Percentiles rank a stretch among this genome's conserved stretches.
These are phyloP conservation scores for Lepeophtheirus nordmannii DNA, from an alignment of 2,888 invertebrate genomes.

Conservation along the genomic window DNA sequence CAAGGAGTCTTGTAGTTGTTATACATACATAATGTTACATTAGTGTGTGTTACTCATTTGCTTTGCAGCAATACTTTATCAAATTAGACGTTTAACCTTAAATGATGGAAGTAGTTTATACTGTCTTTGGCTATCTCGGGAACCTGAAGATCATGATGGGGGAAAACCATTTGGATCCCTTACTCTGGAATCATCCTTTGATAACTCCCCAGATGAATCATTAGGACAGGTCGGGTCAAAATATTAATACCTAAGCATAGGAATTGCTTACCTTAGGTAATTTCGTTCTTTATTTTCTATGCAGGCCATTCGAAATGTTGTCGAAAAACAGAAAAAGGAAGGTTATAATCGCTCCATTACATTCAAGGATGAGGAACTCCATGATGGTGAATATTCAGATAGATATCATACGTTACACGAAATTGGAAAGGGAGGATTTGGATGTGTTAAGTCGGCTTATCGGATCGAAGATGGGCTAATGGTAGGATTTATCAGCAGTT, in stretches of 20 bases:
- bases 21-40: too few relatives aligned
- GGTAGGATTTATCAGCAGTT: slow-evolving; percentile 29
- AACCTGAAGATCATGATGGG: slow-evolving; percentile 35
- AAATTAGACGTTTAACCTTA: slow-evolving; percentile 33
- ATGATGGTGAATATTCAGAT: slow-evolving; percentile 39
- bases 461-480: slow-evolving; percentile 45
- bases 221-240: slow-evolving; percentile 31
- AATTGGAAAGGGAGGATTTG: slow-evolving; percentile 57
- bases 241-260: slow-evolving; percentile 9
- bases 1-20: too few relatives aligned
- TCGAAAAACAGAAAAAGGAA: slow-evolving; percentile 22
- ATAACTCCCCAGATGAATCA: slow-evolving; percentile 36
- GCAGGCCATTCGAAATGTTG: slow-evolving; percentile 27
- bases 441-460: slow-evolving; percentile 52
- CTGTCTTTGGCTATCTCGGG: slow-evolving; percentile 47
- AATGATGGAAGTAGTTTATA: slow-evolving; percentile 41
- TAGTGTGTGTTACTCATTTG: too few relatives aligned
- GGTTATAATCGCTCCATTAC: slow-evolving; percentile 6
- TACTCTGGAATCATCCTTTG: slow-evolving; percentile 37
- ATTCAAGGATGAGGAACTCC: slow-evolving; percentile 7
- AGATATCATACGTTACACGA: slow-evolving; percentile 46
- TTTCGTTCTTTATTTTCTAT: too few relatives aligned
- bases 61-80: slow-evolving; percentile 31
- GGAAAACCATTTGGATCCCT: slow-evolving; percentile 33
- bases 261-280: background rate